phyloP scores from a whole-genome alignment of 2,797 vertebrate genomes.

The Amniataba percoides region DNA sequence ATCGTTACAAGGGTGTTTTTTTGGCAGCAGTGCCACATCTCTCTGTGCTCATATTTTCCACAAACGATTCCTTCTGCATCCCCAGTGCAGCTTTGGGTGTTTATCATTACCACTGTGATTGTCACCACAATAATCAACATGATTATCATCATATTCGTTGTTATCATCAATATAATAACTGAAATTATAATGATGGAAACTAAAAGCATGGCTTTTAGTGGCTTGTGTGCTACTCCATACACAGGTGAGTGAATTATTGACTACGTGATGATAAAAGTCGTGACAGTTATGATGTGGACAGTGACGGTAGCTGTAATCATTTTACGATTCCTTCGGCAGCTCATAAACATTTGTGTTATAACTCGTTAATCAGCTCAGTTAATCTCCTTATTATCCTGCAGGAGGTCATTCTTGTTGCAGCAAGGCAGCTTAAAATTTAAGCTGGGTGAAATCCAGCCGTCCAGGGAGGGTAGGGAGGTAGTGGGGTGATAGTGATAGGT shows the following conservation, averaged over 20 bases:
- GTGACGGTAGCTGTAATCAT: neutral
- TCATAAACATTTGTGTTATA: neutral
- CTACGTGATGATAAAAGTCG: neutral
- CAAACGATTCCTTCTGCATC: neutral
- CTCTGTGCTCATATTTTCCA: neutral
- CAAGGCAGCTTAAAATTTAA: constrained; percentile 2
- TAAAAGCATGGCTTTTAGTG: neutral
- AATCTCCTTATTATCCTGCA: neutral
- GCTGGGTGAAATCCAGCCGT: neutral
- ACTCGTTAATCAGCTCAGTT: neutral
- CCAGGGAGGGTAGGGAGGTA: neutral
- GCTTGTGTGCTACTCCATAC: neutral
- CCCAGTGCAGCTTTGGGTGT: neutral
- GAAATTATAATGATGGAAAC: neutral
- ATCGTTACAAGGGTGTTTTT: neutral
- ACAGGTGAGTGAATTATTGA: constrained; percentile 2
- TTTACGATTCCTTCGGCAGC: neutral
- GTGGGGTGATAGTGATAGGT: neutral
- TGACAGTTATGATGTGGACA: neutral
- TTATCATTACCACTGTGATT: neutral
- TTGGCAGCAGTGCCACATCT: neutral
- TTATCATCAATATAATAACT: neutral
- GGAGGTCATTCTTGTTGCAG: constrained; percentile 6
- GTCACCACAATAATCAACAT: neutral
- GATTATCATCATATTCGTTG: neutral